phyloP scores from a whole-genome alignment of 92 coral and sea anemone genomes.

The Hydrozoanthus gracilis region DNA sequence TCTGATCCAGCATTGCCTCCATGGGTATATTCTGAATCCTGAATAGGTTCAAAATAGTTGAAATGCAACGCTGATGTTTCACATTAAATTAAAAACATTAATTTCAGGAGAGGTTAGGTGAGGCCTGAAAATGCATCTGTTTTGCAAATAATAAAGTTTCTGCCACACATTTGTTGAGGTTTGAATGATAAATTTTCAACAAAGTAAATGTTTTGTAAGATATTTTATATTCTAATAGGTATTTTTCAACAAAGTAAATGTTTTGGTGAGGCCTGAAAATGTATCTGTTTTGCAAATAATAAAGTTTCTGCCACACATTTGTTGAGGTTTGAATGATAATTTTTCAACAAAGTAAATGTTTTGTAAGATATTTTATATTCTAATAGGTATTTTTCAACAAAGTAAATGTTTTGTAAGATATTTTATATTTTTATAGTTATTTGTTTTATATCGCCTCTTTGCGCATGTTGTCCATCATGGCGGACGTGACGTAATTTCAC shows the following conservation, averaged over 20 bases:
- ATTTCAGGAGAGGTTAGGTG: background rate
- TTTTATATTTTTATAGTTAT: background rate
- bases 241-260: too few relatives aligned
- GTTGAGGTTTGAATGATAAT: background rate
- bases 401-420: background rate
- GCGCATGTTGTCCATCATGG: background rate
- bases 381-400: too few relatives aligned
- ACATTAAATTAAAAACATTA: constrained; percentile 10
- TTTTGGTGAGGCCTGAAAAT: background rate
- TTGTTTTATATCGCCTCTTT: too few relatives aligned
- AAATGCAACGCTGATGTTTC: background rate
- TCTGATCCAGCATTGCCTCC: background rate
- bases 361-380: background rate
- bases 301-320: constrained; percentile 15
- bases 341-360: constrained; percentile 2
- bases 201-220: background rate
- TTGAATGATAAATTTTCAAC: background rate
- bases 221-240: background rate
- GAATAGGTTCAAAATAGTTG: background rate
- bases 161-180: constrained; percentile 3
- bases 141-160: constrained; percentile 12
- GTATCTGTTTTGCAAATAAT: constrained; percentile 4
- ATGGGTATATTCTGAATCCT: background rate
- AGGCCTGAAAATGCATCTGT: background rate
- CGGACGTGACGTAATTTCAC: too few relatives aligned